Conservation (phyloP, 2,888 invertebrate genomes). For the Thyatira batis region DNA sequence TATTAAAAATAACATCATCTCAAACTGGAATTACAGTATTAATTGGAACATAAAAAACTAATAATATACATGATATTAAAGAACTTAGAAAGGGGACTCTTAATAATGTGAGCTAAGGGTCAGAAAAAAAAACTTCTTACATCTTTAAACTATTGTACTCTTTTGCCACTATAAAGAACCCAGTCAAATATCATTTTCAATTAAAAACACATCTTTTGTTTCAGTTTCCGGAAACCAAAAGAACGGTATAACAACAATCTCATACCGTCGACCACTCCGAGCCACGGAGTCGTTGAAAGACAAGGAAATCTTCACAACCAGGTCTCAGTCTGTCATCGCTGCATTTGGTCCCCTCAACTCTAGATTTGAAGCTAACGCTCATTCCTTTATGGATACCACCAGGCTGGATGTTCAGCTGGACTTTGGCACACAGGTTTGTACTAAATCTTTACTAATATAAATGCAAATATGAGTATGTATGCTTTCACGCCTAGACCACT, state of each 20-base stretch:
- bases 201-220: slow-evolving; percentile 2
- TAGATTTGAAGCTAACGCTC: slow-evolving; percentile 91
- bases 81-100: no score
- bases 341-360: slow-evolving; percentile 93
- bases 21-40: no score
- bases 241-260: slow-evolving; percentile 90
- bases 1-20: no score
- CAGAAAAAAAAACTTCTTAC: no score
- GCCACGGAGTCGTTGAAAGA: slow-evolving; percentile 89
- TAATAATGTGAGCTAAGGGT: no score
- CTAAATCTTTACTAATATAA: not conserved
- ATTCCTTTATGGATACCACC: slow-evolving; percentile 87
- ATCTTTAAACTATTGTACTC: no score
- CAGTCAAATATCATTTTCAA: no score
- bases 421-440: slow-evolving; percentile 84
- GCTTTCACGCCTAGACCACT: no score
- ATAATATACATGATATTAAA: no score
- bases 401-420: slow-evolving; percentile 89
- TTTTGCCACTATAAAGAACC: no score
- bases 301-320: slow-evolving; percentile 84
- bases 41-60: no score
- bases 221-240: slow-evolving; percentile 88
- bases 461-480: no score
- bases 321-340: slow-evolving; percentile 91
- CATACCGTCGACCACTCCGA: slow-evolving; percentile 89